Conservation (phyloP, 2,113 vertebrate genomes). For the Corvus moneduloides region DNA sequence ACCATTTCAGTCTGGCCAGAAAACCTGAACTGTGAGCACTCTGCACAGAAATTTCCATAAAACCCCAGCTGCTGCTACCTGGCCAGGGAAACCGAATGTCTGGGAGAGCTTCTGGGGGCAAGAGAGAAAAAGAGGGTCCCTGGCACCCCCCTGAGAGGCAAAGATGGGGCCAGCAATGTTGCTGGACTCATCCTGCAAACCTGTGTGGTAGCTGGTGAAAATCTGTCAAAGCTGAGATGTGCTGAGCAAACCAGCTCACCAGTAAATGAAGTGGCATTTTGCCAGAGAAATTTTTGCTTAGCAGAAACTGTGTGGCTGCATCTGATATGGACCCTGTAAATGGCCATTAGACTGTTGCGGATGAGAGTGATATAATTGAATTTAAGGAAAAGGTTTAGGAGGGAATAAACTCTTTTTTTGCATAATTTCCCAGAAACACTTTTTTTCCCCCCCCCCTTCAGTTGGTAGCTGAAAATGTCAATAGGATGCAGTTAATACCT, state of each 20-base stretch:
- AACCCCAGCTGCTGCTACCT: not conserved
- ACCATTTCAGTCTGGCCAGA: not conserved
- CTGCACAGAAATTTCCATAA: not conserved
- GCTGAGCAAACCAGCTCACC: not conserved
- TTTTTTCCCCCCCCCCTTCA: not conserved
- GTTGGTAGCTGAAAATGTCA: not conserved
- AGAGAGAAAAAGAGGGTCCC: not conserved
- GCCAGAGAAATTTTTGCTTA: slow-evolving; percentile 18
- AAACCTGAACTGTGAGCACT: not conserved
- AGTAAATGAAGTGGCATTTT: slow-evolving; percentile 28
- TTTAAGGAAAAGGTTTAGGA: slow-evolving; percentile 19
- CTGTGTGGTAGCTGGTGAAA: not conserved
- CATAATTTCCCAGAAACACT: not conserved
- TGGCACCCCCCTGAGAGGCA: fast-evolving
- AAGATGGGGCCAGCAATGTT: fast-evolving
- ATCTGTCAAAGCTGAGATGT: not conserved
- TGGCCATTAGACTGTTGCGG: not conserved
- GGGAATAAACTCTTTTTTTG: slow-evolving; percentile 3
- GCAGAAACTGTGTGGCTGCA: not conserved
- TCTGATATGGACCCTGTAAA: slow-evolving; percentile 21
- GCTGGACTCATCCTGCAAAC: not conserved
- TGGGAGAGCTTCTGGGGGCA: not conserved
- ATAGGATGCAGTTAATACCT: not conserved
- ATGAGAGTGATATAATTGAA: slow-evolving; percentile 27
- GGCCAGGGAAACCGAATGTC: not conserved